Evolutionary conservation across 2,797 vertebrate species (phyloP).

Genomic region (Hoplostethus atlanticus): DNA sequence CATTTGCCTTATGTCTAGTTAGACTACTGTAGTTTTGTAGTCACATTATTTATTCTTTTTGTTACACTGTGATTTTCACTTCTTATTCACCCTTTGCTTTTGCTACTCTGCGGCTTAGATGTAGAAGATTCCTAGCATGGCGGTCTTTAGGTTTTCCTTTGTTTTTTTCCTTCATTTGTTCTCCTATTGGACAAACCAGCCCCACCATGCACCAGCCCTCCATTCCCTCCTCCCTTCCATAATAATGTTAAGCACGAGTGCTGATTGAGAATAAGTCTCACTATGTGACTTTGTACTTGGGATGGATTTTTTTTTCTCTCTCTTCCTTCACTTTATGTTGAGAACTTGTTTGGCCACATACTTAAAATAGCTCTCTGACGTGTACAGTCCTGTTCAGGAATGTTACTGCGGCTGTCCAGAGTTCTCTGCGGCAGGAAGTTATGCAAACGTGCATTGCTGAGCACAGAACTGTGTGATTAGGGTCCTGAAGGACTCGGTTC

Average conservation of each 20-base stretch:
- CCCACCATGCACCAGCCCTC: constrained; percentile 35
- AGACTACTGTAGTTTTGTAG: not conserved
- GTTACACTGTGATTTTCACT: not conserved
- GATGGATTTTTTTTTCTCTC: constrained; percentile 55
- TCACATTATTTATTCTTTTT: not conserved
- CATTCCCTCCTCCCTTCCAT: constrained; percentile 53
- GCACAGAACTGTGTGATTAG: constrained; percentile 82
- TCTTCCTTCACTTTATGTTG: constrained; percentile 79
- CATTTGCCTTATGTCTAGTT: not conserved
- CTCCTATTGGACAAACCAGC: constrained; percentile 49
- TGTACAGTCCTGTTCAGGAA: constrained; percentile 90
- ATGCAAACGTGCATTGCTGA: constrained; percentile 82
- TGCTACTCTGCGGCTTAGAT: constrained; percentile 24
- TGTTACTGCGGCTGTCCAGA: constrained; percentile 86
- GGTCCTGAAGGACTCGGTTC: constrained; percentile 77
- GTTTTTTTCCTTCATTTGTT: constrained; percentile 77
- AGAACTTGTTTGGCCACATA: constrained; percentile 89
- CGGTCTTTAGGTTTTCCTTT: constrained; percentile 51
- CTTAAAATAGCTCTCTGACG: constrained; percentile 90
- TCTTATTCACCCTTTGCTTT: constrained; percentile 19
- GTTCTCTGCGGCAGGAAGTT: constrained; percentile 85
- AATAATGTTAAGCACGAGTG: constrained; percentile 44
- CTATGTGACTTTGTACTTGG: constrained; percentile 74
- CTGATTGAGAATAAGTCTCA: constrained; percentile 73
- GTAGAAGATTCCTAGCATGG: constrained; percentile 20